A percentile compares a stretch with the other conserved stretches of the same genome.
Conservation (phyloP, 1,140 invertebrate species). For the Delia radicum region DNA sequence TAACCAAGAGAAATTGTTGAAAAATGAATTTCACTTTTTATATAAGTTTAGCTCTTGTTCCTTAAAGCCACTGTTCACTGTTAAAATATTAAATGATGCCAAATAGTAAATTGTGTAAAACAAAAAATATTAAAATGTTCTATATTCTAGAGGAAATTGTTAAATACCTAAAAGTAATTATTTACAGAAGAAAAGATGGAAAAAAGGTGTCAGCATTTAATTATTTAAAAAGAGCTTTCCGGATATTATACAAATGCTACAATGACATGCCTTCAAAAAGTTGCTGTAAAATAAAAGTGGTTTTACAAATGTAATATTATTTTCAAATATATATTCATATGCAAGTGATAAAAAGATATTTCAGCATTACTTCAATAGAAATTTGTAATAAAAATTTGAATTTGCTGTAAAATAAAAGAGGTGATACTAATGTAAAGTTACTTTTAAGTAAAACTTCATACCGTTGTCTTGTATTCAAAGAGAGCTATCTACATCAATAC, state of each 20-base stretch:
- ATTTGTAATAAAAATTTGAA: background rate
- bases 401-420: too few relatives aligned
- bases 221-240: background rate
- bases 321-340: background rate
- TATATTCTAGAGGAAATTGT: constrained; percentile 5
- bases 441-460: too few relatives aligned
- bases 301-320: background rate
- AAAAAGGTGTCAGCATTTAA: constrained; percentile 3
- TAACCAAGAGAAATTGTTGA: too few relatives aligned
- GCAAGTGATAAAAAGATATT: background rate
- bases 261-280: background rate
- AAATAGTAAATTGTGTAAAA: background rate
- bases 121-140: background rate
- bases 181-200: background rate
- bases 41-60: too few relatives aligned
- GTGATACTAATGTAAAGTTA: too few relatives aligned
- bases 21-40: too few relatives aligned
- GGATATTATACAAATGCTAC: background rate
- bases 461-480: too few relatives aligned
- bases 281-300: background rate
- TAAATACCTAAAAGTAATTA: constrained; percentile 19
- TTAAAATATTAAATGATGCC: constrained; percentile 2
- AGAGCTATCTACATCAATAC: too few relatives aligned
- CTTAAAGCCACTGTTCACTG: background rate
- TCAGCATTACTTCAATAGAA: background rate